phyloP scores from a whole-genome alignment of 2,797 vertebrate species.

The Malurus leucopterus region DNA sequence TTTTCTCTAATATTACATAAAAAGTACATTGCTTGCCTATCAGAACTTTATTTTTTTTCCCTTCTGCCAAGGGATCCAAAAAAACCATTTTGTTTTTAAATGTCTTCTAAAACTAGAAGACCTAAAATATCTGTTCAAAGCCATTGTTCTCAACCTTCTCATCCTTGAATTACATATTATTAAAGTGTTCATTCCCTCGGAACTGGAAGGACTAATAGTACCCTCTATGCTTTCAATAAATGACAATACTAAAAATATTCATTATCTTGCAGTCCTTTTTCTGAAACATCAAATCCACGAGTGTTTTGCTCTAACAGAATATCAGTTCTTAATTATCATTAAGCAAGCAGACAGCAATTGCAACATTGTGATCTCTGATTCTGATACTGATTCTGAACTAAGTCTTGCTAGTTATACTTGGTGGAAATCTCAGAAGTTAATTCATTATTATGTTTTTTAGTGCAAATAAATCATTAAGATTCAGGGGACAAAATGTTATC shows the following conservation, averaged over 20 bases:
- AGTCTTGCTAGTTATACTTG: background rate
- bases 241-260: background rate
- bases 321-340: background rate
- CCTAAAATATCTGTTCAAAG: background rate
- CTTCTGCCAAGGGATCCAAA: background rate
- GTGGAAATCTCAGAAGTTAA: background rate
- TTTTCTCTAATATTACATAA: slow-evolving; percentile 6
- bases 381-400: background rate
- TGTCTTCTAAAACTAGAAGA: background rate
- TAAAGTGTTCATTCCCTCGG: background rate
- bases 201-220: background rate
- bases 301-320: background rate
- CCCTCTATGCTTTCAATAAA: background rate
- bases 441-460: background rate
- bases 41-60: background rate
- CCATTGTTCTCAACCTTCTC: background rate
- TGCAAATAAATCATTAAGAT: background rate
- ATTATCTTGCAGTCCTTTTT: background rate
- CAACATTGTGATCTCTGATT: background rate
- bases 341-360: background rate
- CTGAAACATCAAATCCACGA: background rate
- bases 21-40: background rate
- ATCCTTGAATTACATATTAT: background rate
- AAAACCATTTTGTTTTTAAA: background rate
- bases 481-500: background rate